Evolutionary conservation across 2,113 vertebrate genomes (phyloP).

Genomic region (Lepus europaeus): DNA sequence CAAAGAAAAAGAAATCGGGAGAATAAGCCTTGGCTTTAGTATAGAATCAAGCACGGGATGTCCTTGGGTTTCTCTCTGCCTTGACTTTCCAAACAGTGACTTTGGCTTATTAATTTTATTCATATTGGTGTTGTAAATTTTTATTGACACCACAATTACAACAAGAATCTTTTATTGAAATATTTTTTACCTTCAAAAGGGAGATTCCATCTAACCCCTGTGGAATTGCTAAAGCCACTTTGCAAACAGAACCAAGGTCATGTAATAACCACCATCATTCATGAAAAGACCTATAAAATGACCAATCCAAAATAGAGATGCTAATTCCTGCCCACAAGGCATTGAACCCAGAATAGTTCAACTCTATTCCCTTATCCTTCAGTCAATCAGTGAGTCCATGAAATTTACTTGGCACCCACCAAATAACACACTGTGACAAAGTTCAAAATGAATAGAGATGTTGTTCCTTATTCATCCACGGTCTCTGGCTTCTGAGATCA

Average conservation of each 20-base stretch:
- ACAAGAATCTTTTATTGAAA: constrained; percentile 25
- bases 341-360: neutral
- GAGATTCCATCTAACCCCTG: neutral
- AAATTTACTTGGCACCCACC: neutral
- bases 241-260: neutral
- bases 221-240: neutral
- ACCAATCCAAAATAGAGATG: neutral
- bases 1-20: neutral
- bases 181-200: constrained; percentile 29
- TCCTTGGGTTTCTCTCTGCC: constrained; percentile 14
- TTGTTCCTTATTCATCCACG: neutral
- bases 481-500: neutral
- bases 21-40: constrained; percentile 36
- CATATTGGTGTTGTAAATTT: neutral
- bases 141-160: constrained; percentile 42
- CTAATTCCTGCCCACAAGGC: neutral
- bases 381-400: neutral
- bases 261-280: neutral
- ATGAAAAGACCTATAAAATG: constrained; percentile 8
- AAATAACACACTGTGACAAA: neutral
- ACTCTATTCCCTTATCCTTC: neutral
- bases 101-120: constrained; percentile 50
- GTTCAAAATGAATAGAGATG: neutral
- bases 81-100: constrained; percentile 56
- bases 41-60: neutral